Evolutionary conservation across 2,113 vertebrate genomes (phyloP).

Genomic region (Muntiacus muntjak): DNA sequence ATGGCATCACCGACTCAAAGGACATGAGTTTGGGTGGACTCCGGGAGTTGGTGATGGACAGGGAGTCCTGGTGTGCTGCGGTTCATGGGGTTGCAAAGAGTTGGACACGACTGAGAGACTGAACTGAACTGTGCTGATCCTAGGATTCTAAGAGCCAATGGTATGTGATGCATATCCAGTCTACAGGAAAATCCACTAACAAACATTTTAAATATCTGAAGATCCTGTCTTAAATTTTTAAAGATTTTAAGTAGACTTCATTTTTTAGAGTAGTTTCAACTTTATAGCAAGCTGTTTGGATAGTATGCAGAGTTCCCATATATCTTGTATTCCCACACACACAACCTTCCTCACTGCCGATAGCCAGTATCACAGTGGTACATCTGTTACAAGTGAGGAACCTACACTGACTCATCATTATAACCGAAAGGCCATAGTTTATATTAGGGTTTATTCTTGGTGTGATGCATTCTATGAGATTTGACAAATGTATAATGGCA

Average conservation of each 20-base stretch:
- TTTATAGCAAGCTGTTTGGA: neutral
- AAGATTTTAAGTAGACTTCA: neutral
- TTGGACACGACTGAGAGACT: too few species aligned
- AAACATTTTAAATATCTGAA: neutral
- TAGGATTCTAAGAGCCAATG: neutral
- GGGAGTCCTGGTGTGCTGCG: too few species aligned
- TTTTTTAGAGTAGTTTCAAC: neutral
- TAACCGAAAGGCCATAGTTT: neutral
- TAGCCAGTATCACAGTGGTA: neutral
- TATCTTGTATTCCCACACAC: neutral
- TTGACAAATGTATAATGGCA: neutral
- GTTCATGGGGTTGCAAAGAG: too few species aligned
- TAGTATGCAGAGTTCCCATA: neutral
- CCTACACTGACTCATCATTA: neutral
- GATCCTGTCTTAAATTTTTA: neutral
- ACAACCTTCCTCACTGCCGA: neutral
- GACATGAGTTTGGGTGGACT: too few species aligned
- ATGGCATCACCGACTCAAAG: too few species aligned
- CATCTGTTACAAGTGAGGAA: neutral
- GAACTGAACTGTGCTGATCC: neutral
- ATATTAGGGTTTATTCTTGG: neutral
- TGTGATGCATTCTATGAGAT: neutral
- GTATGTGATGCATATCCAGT: neutral
- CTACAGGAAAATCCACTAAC: neutral
- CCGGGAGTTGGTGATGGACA: too few species aligned